phyloP scores from a whole-genome alignment of 2,113 vertebrate genomes.

The Centrocercus urophasianus region DNA sequence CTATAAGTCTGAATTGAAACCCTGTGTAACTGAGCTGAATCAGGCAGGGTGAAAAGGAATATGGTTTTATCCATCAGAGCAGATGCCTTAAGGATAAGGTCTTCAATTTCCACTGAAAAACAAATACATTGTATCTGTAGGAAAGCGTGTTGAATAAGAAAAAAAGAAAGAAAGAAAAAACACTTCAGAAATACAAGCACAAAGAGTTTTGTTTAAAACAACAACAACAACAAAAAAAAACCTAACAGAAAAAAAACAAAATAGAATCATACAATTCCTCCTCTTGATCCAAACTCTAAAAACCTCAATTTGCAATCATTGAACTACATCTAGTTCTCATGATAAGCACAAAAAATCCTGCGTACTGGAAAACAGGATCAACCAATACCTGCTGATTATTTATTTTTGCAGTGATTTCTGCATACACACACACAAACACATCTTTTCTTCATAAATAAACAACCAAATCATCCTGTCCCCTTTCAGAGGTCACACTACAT shows the following conservation, averaged over 20 bases:
- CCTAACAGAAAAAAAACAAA: background rate
- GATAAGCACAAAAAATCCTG: background rate
- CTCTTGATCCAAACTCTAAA: background rate
- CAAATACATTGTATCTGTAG: background rate
- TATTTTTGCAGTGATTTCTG: background rate
- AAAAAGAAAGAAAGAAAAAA: background rate
- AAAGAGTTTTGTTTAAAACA: background rate
- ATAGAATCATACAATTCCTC: background rate
- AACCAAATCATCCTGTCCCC: background rate
- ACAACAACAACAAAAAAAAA: background rate
- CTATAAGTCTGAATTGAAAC: background rate
- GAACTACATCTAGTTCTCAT: background rate
- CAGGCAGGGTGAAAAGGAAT: accelerated
- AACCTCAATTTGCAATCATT: background rate
- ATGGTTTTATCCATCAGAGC: background rate
- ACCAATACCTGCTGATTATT: background rate
- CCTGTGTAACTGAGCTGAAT: background rate
- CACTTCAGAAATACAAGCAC: background rate
- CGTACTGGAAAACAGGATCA: background rate
- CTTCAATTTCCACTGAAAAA: background rate
- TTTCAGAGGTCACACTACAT: background rate
- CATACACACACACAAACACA: background rate
- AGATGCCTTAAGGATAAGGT: background rate
- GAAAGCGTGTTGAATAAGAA: background rate
- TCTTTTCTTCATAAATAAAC: background rate